These are phyloP conservation scores for Balearica regulorum DNA, from an alignment of 2,797 vertebrate genomes.

Conservation along the genomic window DNA sequence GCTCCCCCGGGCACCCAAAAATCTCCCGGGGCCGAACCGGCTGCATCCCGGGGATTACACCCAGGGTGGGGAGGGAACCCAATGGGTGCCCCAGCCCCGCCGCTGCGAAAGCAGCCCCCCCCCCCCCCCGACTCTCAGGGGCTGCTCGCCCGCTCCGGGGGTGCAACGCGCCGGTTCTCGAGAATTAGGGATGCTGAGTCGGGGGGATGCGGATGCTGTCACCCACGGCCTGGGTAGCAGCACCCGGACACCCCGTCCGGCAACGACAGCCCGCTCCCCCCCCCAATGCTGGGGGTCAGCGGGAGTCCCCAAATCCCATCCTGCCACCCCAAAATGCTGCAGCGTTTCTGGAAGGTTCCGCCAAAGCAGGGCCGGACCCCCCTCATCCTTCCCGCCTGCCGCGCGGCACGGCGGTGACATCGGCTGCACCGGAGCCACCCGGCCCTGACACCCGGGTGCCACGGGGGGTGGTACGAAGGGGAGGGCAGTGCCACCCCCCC, in stretches of 20 bases:
- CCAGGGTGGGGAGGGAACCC: neutral
- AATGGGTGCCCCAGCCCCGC: neutral
- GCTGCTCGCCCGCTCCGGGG: rapidly evolving
- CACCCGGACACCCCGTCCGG: neutral
- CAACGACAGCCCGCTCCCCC: neutral
- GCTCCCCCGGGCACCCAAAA: neutral
- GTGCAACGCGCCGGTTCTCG: neutral
- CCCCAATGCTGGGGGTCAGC: neutral
- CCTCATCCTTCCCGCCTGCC: neutral
- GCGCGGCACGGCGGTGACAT: rapidly evolving
- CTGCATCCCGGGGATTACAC: neutral
- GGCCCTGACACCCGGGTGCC: neutral
- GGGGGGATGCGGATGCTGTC: neutral
- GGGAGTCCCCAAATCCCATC: neutral
- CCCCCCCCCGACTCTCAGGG: too few relatives aligned
- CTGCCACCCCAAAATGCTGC: neutral
- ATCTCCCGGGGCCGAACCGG: neutral
- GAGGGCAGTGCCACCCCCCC: rapidly evolving
- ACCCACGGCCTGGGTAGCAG: neutral
- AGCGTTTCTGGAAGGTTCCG: slow-evolving; percentile 8
- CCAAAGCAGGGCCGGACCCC: neutral
- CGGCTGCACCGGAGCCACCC: rapidly evolving
- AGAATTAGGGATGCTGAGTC: neutral
- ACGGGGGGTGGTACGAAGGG: neutral
- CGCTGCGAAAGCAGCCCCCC: rapidly evolving